Conservation (phyloP, 2,797 vertebrate genomes). For the Spinibarbus caldwelli region DNA sequence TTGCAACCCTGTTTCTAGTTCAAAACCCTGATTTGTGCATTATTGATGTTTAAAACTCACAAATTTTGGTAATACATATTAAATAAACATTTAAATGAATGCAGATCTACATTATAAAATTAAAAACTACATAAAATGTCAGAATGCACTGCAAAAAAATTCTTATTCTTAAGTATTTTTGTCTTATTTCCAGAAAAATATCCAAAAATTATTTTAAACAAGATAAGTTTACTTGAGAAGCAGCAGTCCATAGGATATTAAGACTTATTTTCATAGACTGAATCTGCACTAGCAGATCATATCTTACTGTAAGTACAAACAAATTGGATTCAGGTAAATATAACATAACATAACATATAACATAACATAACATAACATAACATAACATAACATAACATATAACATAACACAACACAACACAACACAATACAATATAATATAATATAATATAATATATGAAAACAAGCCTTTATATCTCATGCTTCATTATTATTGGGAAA, state of each 20-base stretch:
- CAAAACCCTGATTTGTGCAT: neutral
- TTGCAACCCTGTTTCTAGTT: neutral
- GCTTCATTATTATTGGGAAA: neutral
- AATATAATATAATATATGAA: neutral
- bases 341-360: too few species aligned
- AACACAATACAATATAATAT: too few species aligned
- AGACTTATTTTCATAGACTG: neutral
- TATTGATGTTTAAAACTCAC: neutral
- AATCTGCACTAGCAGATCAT: too few species aligned
- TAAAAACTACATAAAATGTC: too few species aligned
- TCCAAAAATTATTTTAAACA: neutral
- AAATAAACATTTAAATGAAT: neutral
- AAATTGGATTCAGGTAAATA: too few species aligned
- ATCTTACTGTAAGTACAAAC: too few species aligned
- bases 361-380: too few species aligned
- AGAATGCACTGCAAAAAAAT: too few species aligned
- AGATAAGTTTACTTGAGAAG: neutral
- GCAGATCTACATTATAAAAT: neutral
- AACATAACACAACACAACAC: too few species aligned
- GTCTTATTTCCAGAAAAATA: neutral
- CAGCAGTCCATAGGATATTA: neutral
- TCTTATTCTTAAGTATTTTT: too few species aligned
- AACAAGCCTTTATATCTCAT: neutral
- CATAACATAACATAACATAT: too few species aligned
- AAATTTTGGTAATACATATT: neutral